Evolutionary conservation across 2,797 vertebrate genomes (phyloP), one percentile per base, ranked within the genome.

Genomic region (Myotis vivesi): DNA sequence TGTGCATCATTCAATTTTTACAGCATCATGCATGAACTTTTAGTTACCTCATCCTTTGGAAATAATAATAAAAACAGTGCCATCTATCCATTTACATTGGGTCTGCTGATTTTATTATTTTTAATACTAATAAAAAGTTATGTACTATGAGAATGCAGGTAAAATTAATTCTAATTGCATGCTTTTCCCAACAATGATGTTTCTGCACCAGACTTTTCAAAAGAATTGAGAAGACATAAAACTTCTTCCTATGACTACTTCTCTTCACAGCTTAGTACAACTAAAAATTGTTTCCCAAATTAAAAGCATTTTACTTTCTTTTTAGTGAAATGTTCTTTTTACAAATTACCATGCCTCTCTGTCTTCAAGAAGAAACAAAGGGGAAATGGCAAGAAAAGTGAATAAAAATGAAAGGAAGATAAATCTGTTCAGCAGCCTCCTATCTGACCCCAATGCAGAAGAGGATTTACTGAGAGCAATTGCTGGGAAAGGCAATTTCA

Each of bases 401-500:
- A 97, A 97, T 71, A 92, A 95, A 92, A 97, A 96, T 97, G 92
- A 86, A 98, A 92, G 90, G 77, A 97, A 93, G 89, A 97, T 95
- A 96, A 97, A 92, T 96, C 68, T 97, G 84, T 81, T 95, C 64
- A 77, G 62, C 15, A 94, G 84, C 57, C 53, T 96, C 71, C 51
- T 95, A 3, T 95, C 89, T 97, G 95, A 97, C 38, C 87, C 68
- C 62, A 71, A 1, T 30, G 62, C 66, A 96, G 91, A 97, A 95
- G 72, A 62, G 89, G 9, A 75, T 53, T 41, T 53, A 33, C 25
- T 36, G 55, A 94, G 73, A 79, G 55, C 36, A 25, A 28, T 8
- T 96, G 75, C 95, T 53, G 64, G 92, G 94, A 98, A 98, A 96
- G 84, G 90, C 96, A 95, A 93, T 96, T 98, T 98, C 97, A 98